phyloP scores from a whole-genome alignment of 2,113 vertebrate genomes.

The Melanocharis versteri region DNA sequence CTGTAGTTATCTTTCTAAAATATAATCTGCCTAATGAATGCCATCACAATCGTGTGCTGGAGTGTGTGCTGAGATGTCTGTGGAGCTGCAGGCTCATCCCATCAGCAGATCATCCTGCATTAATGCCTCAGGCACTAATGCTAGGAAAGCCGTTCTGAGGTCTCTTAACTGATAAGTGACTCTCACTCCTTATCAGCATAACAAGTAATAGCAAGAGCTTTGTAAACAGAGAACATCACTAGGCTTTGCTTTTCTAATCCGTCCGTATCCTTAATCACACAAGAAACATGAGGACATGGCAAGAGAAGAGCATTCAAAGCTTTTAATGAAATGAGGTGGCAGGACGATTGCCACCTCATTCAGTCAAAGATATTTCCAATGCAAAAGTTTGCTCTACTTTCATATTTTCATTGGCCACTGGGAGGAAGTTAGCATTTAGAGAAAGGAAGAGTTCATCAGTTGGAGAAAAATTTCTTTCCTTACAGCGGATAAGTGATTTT shows the following conservation, averaged over 20 bases:
- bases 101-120: conserved; percentile 14
- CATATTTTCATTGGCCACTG: background rate
- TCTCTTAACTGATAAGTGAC: background rate
- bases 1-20: background rate
- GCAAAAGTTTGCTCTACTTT: background rate
- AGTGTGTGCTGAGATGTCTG: background rate
- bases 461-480: background rate
- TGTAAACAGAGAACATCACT: conserved; percentile 10
- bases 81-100: background rate
- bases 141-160: conserved; percentile 1
- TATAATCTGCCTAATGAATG: background rate
- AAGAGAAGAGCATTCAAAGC: background rate
- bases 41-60: accelerated
- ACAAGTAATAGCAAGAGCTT: background rate
- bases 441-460: background rate
- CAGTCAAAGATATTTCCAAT: background rate
- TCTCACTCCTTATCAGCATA: background rate
- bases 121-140: conserved; percentile 10
- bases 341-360: background rate
- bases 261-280: background rate
- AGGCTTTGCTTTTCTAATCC: conserved; percentile 11
- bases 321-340: background rate
- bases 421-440: background rate
- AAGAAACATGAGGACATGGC: background rate
- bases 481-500: background rate